phyloP scores from a whole-genome alignment of 2,113 vertebrate species.

The Eubucco bourcierii region DNA sequence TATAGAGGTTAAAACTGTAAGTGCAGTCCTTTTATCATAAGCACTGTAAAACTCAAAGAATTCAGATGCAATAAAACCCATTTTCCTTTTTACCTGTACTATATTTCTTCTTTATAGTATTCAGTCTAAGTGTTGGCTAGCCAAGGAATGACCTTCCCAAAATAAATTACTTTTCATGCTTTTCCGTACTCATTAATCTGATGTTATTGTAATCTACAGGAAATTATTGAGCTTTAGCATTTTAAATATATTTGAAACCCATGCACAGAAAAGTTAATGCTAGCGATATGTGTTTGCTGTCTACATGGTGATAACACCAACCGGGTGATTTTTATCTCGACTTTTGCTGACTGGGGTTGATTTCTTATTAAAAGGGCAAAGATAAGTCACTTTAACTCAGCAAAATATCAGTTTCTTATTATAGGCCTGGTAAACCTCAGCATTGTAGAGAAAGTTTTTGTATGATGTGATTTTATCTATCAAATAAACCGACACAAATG shows the following conservation, averaged over 20 bases:
- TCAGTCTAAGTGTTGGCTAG: conserved; percentile 19
- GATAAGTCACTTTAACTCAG: conserved; percentile 56
- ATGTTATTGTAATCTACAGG: conserved; percentile 1
- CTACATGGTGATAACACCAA: not conserved
- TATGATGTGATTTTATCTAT: conserved; percentile 49
- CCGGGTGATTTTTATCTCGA: conserved; percentile 45
- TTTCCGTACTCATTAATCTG: conserved; percentile 33
- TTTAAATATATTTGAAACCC: conserved; percentile 46
- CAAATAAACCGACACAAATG: conserved; percentile 39
- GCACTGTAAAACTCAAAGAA: conserved; percentile 31
- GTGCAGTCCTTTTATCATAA: conserved; percentile 37
- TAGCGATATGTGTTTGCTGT: not conserved
- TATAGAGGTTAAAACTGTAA: conserved; percentile 30
- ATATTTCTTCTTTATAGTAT: conserved; percentile 34
- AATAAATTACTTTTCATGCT: conserved; percentile 41
- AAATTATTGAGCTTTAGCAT: conserved; percentile 33
- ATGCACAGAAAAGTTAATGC: not conserved
- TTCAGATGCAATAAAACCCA: conserved; percentile 41
- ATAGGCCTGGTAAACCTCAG: not conserved
- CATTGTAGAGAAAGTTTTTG: not conserved
- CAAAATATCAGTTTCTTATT: conserved; percentile 51
- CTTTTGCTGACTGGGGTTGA: conserved; percentile 47
- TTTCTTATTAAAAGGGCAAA: conserved; percentile 61
- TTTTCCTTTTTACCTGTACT: conserved; percentile 21
- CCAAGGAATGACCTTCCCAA: conserved; percentile 39